These are phyloP conservation scores for Poecilobothrus nobilitatus DNA, from an alignment of 2,888 invertebrate genomes.

Conservation along the genomic window DNA sequence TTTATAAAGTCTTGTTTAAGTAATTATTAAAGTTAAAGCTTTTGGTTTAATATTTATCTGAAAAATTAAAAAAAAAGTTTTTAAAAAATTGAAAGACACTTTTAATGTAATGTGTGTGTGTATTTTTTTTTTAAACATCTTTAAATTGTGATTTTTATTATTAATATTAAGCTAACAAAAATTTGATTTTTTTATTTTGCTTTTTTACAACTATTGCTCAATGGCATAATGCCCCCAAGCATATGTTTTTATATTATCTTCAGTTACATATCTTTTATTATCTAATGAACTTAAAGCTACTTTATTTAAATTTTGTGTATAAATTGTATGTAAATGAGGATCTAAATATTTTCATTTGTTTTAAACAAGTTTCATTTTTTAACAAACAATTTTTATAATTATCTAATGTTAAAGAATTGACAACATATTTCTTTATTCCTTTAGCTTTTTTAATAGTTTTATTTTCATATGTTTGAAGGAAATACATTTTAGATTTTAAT, in stretches of 20 bases:
- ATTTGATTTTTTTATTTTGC: too few relatives aligned
- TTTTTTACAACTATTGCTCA: not conserved
- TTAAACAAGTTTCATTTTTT: slow-evolving; percentile 11
- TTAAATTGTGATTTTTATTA: too few relatives aligned
- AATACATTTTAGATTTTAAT: slow-evolving; percentile 20
- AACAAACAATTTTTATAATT: slow-evolving; percentile 15
- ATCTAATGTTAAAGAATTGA: slow-evolving; percentile 8
- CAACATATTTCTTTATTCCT: slow-evolving; percentile 13
- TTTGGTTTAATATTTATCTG: too few relatives aligned
- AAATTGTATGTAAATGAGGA: slow-evolving; percentile 15
- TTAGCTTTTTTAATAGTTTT: slow-evolving; percentile 17
- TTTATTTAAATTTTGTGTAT: slow-evolving; percentile 17
- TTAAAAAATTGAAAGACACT: too few relatives aligned
- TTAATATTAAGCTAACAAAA: too few relatives aligned
- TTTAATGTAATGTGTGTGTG: too few relatives aligned
- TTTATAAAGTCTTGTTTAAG: too few relatives aligned
- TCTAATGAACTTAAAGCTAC: not conserved
- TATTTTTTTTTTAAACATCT: too few relatives aligned
- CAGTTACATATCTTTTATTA: slow-evolving; percentile 3
- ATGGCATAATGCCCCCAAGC: not conserved
- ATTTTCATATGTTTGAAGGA: slow-evolving; percentile 7
- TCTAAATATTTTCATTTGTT: slow-evolving; percentile 15
- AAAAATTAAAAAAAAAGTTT: too few relatives aligned
- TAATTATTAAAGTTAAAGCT: too few relatives aligned
- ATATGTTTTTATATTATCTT: not conserved